Conservation (phyloP, 2,797 vertebrate genomes). For the Peromyscus nudipes region DNA sequence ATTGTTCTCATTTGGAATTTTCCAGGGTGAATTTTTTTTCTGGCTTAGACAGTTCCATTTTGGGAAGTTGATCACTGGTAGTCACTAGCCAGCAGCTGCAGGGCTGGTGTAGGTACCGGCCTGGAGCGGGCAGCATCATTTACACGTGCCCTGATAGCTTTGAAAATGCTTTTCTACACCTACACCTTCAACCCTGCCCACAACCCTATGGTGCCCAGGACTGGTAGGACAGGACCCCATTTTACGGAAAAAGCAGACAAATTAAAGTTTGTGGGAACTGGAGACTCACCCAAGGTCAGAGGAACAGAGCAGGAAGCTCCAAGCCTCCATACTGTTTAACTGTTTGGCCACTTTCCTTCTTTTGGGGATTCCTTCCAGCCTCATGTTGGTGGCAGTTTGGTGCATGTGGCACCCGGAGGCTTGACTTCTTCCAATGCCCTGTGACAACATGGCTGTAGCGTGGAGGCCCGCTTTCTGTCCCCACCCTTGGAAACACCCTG, state of each 20-base stretch:
- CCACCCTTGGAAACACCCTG: not conserved
- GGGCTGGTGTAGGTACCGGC: not conserved
- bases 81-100: not conserved
- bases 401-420: fast-evolving
- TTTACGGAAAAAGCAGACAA: not conserved
- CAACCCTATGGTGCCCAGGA: not conserved
- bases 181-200: not conserved
- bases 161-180: not conserved
- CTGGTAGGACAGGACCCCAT: not conserved
- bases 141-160: not conserved
- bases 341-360: not conserved
- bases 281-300: not conserved
- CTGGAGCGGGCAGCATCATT: not conserved
- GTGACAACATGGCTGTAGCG: not conserved
- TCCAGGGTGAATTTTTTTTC: slow-evolving; percentile 55
- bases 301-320: not conserved
- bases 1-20: slow-evolving; percentile 65
- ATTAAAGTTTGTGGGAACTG: not conserved
- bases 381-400: not conserved
- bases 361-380: not conserved
- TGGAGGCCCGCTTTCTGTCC: fast-evolving
- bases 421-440: not conserved
- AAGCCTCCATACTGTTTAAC: not conserved
- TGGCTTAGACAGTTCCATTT: not conserved
- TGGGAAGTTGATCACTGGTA: not conserved